A percentile compares a stretch with the other conserved stretches of the same genome.
Evolutionary conservation across 2,797 vertebrate species (phyloP).

Genomic region (Chelon auratus): DNA sequence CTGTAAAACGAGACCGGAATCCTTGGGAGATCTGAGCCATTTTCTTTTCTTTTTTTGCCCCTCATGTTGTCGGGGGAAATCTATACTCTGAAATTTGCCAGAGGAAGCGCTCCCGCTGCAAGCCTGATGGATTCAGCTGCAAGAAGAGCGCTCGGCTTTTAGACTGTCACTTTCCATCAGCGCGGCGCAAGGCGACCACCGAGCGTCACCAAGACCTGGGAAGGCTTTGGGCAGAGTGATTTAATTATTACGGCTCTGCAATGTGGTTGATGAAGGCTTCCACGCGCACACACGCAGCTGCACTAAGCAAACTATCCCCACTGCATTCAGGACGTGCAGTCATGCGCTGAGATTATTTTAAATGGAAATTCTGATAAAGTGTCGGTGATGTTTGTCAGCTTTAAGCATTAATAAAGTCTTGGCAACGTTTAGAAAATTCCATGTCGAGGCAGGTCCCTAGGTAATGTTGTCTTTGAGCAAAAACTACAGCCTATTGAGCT

Average conservation of each 20-base stretch:
- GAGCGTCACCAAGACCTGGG: constrained; percentile 30
- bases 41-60: too few relatives aligned
- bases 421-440: too few relatives aligned
- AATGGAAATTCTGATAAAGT: too few relatives aligned
- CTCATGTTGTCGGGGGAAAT: too few relatives aligned
- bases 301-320: constrained; percentile 19
- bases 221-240: constrained; percentile 43
- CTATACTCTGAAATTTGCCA: not conserved
- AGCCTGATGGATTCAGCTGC: constrained; percentile 35
- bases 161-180: constrained; percentile 57
- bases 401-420: too few relatives aligned
- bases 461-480: not conserved
- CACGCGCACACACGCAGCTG: constrained; percentile 38
- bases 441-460: constrained; percentile 12
- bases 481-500: not conserved
- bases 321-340: constrained; percentile 27
- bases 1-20: too few relatives aligned
- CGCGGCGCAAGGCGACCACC: not conserved
- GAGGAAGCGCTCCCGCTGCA: constrained; percentile 36
- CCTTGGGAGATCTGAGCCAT: too few relatives aligned
- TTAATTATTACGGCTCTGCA: constrained; percentile 57
- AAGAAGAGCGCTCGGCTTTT: constrained; percentile 42
- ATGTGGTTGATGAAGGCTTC: constrained; percentile 32
- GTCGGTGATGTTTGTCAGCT: too few relatives aligned
- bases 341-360: constrained; percentile 21